Evolutionary conservation across 2,888 invertebrate species (phyloP).

Genomic region (Cantharis rufa): DNA sequence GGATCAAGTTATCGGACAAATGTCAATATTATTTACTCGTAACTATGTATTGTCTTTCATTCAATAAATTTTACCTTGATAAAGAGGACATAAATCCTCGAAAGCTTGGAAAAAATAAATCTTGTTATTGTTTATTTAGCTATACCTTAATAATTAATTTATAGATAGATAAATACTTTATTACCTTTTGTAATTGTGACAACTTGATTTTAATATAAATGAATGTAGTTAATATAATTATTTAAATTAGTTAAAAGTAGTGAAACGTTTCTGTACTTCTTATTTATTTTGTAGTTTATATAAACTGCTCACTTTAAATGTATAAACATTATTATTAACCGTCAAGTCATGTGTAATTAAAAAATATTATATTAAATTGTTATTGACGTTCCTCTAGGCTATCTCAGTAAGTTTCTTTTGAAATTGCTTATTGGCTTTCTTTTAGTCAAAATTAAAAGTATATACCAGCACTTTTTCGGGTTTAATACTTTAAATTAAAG

Average conservation of each 20-base stretch:
- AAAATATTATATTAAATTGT: conserved; percentile 3
- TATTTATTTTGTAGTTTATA: not conserved
- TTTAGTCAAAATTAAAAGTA: not conserved
- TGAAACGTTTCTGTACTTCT: not conserved
- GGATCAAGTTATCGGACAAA: too few species aligned
- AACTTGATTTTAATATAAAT: not conserved
- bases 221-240: not conserved
- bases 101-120: too few species aligned
- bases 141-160: too few species aligned
- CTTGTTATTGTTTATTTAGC: too few species aligned
- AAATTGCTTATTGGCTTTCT: conserved; percentile 4
- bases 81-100: too few species aligned
- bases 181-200: not conserved
- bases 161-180: not conserved
- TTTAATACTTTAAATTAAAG: not conserved
- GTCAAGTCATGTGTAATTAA: conserved; percentile 5
- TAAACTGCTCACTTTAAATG: not conserved
- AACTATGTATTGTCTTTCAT: too few species aligned
- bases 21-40: too few species aligned
- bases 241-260: not conserved
- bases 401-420: not conserved
- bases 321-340: not conserved
- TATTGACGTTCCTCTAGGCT: conserved; percentile 1
- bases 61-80: too few species aligned
- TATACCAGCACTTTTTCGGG: not conserved